phyloP scores from a whole-genome alignment of 2,888 invertebrate genomes.

The Mycalesis mineus region DNA sequence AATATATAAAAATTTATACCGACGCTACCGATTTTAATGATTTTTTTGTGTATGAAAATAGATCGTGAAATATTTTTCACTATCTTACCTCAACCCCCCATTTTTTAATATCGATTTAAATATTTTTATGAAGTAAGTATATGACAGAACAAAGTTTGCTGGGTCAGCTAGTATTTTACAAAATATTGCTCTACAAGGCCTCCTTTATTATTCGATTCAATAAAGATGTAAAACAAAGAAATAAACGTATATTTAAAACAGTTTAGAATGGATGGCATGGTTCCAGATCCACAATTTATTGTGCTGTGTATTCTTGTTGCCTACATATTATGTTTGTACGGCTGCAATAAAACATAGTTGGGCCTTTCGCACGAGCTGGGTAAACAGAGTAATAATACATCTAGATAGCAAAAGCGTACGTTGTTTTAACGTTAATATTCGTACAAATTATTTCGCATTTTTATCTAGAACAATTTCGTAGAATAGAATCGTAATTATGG shows the following conservation, averaged over 20 bases:
- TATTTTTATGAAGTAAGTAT: no score
- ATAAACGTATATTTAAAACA: constrained; percentile 18
- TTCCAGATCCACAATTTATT: constrained; percentile 24
- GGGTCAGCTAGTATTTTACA: no score
- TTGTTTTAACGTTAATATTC: not conserved
- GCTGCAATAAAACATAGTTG: constrained; percentile 14
- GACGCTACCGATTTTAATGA: no score
- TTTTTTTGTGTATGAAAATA: no score
- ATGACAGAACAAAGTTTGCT: no score
- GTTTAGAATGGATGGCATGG: constrained; percentile 24
- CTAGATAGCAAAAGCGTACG: not conserved
- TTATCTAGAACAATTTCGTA: no score
- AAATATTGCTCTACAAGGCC: constrained; percentile 1
- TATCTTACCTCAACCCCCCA: no score
- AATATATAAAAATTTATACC: no score
- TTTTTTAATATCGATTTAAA: no score
- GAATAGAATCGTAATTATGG: no score
- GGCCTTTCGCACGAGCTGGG: constrained; percentile 5
- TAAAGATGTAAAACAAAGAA: constrained; percentile 18
- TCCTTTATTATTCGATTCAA: constrained; percentile 18
- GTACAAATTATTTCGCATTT: not conserved
- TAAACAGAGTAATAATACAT: not conserved
- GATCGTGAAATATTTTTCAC: no score
- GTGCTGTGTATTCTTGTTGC: constrained; percentile 19
- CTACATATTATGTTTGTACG: constrained; percentile 15